Conservation (phyloP, 2,797 vertebrate species). For the Phalanger gymnotis region DNA sequence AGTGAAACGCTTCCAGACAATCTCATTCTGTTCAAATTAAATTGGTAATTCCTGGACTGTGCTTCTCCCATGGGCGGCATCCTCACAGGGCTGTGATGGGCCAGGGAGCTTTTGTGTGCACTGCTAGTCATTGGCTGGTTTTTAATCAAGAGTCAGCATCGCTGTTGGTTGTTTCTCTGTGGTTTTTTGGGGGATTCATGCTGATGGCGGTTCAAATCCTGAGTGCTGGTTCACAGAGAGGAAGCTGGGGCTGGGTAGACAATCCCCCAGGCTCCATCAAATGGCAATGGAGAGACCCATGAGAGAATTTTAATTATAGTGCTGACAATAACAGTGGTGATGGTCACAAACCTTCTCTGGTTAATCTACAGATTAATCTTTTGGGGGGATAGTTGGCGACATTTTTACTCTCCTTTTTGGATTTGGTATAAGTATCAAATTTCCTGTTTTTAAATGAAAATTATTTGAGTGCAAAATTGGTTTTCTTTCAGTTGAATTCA, state of each 20-base stretch:
- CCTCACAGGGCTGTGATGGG: conserved; percentile 60
- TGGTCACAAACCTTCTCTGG: background rate
- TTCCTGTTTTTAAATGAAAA: background rate
- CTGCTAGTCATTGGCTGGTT: conserved; percentile 68
- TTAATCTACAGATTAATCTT: background rate
- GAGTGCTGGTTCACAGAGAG: background rate
- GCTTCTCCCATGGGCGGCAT: conserved; percentile 64
- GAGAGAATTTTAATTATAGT: background rate
- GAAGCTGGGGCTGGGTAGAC: background rate
- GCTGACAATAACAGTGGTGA: background rate
- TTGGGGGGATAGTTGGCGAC: background rate
- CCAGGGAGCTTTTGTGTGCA: conserved; percentile 29
- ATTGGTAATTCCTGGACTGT: conserved; percentile 60
- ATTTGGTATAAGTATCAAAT: background rate
- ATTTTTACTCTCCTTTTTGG: background rate
- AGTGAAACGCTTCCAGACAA: conserved; percentile 55
- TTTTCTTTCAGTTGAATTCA: background rate
- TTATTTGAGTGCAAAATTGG: background rate
- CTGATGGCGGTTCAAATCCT: conserved; percentile 58
- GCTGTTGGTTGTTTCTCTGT: conserved; percentile 53
- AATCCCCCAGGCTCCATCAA: background rate
- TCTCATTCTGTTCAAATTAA: conserved; percentile 65
- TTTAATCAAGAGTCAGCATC: conserved; percentile 77
- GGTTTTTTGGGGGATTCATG: conserved; percentile 62
- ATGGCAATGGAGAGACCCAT: background rate